Evolutionary conservation across 2,113 vertebrate species (phyloP).

Genomic region (Thermophis baileyi): DNA sequence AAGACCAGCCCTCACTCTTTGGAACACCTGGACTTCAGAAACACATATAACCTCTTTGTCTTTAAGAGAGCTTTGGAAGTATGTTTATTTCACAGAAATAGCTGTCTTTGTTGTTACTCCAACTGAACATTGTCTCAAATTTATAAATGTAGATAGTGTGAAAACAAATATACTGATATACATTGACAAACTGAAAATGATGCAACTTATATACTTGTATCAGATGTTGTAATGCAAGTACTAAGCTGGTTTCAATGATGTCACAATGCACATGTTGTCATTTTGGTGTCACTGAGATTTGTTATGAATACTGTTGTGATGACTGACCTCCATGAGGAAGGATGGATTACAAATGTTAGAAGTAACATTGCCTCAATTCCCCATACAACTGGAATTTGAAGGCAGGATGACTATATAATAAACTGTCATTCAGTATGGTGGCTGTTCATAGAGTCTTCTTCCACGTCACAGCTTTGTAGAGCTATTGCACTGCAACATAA

Average conservation of each 20-base stretch:
- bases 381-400: neutral
- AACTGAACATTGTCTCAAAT: neutral
- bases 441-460: neutral
- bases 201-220: neutral
- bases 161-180: neutral
- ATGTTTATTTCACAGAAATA: neutral
- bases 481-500: neutral
- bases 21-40: neutral
- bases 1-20: neutral
- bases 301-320: neutral
- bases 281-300: neutral
- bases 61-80: neutral
- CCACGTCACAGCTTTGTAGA: neutral
- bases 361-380: neutral
- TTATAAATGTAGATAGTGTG: neutral
- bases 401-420: neutral
- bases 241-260: neutral
- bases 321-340: neutral
- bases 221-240: neutral
- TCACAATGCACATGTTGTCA: neutral
- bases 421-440: neutral
- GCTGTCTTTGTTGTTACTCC: neutral
- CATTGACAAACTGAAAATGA: neutral
- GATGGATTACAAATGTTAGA: neutral
- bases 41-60: neutral